Base-by-base conservation (phyloP, 2,113 vertebrate species). In the Carlito syrichta region DNA sequence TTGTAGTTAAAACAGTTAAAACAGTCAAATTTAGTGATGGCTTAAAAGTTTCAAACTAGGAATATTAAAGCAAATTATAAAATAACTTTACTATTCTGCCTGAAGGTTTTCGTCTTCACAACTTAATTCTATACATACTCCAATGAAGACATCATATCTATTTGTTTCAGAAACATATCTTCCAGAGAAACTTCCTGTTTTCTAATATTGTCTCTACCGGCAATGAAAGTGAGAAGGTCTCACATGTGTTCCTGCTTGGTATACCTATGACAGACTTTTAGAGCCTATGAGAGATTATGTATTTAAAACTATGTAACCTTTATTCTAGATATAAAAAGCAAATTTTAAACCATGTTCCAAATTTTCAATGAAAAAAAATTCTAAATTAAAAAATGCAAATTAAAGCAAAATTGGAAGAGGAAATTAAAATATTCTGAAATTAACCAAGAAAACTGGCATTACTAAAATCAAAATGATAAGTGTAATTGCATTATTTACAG, bases 401-500 rank as follows among this genome's bases (percentile, higher is more conserved):
- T 74, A 73, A 93, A 95, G 40, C 35, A 93, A 88, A 91, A 66
- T 17, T 95, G 45, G 27, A 94, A 63, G 45, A 95, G 63, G 71
- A 95, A 97, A 96, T 95, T 50, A 93, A 89, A 54, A 63, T 87
- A 54, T 48, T 94, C 38, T 94, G 58, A 85, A 92, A 74, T 91
- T 88, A 96, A 40, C 30, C 38, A 94, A 69, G 38, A 73, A 4
- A 73, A 94, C 19, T 82, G 38, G 30, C 22, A 94, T 87, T 78
- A 76, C 3, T 58, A 27, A 56, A 94, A 91, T 43, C 13, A 84
- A 95, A 96, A 63, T 25, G 22, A 2, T 77, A 96, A 92, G 19
- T 95, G 40, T 95, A 94, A 82, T 0, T 91, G 35, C 10, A 91
- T 93, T 78, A 87, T 69, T 85, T 35, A n/a, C n/a, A n/a, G n/a